Percentiles rank a stretch among this genome's conserved stretches.
phyloP scores from a whole-genome alignment of 2,888 invertebrate genomes.

The Hirtodrosophila alboralis region DNA sequence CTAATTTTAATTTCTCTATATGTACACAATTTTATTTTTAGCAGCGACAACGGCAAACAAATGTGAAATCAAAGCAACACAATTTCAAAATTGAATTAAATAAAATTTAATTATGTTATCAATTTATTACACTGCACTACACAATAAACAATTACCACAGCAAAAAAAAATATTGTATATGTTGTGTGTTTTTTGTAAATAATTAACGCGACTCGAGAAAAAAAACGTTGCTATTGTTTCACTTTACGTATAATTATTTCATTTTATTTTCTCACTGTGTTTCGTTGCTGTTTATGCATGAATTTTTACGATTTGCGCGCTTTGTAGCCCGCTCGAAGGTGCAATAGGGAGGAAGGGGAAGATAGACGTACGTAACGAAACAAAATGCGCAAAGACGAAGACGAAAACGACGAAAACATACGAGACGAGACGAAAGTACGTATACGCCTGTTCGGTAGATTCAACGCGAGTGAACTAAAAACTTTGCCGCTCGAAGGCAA shows the following conservation, averaged over 20 bases:
- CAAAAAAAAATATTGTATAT: conserved; percentile 12
- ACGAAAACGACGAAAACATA: conserved; percentile 32
- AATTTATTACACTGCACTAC: conserved; percentile 27
- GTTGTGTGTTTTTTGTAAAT: not conserved
- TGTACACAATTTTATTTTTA: conserved; percentile 5
- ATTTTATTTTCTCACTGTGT: conserved; percentile 47
- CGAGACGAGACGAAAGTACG: conserved; percentile 62
- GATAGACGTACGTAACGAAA: conserved; percentile 48
- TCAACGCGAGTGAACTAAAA: conserved; percentile 76
- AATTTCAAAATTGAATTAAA: conserved; percentile 5
- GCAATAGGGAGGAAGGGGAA: conserved; percentile 5
- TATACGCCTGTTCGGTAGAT: conserved; percentile 77
- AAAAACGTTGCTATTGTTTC: conserved; percentile 37
- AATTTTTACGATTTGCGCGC: conserved; percentile 52
- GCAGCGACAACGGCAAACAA: conserved; percentile 6
- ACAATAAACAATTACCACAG: conserved; percentile 29
- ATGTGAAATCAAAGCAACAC: conserved; percentile 30
- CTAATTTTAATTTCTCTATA: not conserved
- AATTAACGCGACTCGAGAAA: conserved; percentile 21
- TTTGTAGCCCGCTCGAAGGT: conserved; percentile 12
- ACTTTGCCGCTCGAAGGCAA: conserved; percentile 44
- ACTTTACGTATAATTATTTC: conserved; percentile 38
- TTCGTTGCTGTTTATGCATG: conserved; percentile 41
- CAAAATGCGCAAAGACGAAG: conserved; percentile 46
- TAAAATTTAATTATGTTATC: conserved; percentile 19